A percentile compares a stretch with the other conserved stretches of the same genome.
Conservation (phyloP, 35 echinoderm and acorn worm genomes). For the Hemicentrotus pulcherrimus region DNA sequence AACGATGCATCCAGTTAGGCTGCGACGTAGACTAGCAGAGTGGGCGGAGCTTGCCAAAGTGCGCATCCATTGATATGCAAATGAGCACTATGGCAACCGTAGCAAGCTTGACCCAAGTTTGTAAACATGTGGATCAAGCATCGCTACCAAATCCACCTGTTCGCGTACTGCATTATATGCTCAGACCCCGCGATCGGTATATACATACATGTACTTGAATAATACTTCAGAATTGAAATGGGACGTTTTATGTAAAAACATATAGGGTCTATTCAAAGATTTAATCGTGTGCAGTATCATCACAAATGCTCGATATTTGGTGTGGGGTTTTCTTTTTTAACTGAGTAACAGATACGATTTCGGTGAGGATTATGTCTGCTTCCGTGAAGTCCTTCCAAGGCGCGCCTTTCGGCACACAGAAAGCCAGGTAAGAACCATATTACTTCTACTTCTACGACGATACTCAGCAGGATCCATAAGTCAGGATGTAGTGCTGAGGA, state of each 20-base stretch:
- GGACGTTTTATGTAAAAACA: not conserved
- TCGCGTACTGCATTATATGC: no score
- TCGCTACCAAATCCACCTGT: not conserved
- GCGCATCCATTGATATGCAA: conserved; percentile 21
- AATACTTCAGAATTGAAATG: not conserved
- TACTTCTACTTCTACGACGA: no score
- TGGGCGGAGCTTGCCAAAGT: not conserved
- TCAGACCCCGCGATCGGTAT: not conserved
- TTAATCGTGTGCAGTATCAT: not conserved
- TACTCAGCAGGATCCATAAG: no score
- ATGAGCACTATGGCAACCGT: conserved; percentile 38
- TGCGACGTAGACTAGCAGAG: not conserved
- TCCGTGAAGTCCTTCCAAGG: conserved; percentile 77
- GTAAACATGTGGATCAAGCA: conserved; percentile 52
- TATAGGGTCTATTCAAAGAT: not conserved
- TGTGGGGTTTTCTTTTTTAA: not conserved
- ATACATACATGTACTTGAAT: not conserved
- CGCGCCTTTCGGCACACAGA: conserved; percentile 90
- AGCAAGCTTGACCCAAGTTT: conserved; percentile 33
- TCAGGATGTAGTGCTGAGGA: no score
- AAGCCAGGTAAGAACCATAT: conserved; percentile 64
- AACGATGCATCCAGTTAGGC: not conserved
- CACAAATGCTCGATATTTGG: not conserved
- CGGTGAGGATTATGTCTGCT: conserved; percentile 47
- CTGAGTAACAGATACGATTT: not conserved